phyloP scores from a whole-genome alignment of 2,113 vertebrate genomes.

The Austrofundulus limnaeus region DNA sequence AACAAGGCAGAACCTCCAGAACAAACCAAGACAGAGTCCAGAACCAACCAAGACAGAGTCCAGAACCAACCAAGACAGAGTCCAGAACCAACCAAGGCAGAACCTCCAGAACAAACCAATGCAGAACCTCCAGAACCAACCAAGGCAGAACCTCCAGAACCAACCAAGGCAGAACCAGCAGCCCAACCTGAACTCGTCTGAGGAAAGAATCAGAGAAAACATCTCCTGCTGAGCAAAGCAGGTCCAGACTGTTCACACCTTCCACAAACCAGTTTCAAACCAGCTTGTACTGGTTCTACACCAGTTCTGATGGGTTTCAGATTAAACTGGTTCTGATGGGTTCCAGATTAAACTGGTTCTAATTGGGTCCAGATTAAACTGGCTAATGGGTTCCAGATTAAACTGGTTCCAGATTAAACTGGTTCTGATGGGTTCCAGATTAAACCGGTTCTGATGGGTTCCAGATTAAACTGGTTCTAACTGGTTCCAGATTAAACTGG shows the following conservation, averaged over 20 bases:
- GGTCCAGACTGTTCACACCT: neutral
- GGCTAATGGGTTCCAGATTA: neutral
- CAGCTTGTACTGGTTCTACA: too few species aligned
- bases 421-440: neutral
- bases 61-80: too few species aligned
- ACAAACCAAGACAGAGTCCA: slow-evolving; percentile 48
- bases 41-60: too few species aligned
- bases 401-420: neutral
- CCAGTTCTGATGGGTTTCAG: neutral
- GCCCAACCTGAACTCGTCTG: neutral
- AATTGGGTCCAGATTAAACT: too few species aligned
- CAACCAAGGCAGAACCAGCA: slow-evolving; percentile 41
- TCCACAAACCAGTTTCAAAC: too few species aligned
- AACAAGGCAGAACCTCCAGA: slow-evolving; percentile 42
- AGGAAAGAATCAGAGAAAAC: slow-evolving; percentile 24
- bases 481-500: too few species aligned
- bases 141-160: slow-evolving; percentile 46
- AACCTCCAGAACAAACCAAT: too few species aligned
- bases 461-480: neutral
- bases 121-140: slow-evolving; percentile 33
- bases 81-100: slow-evolving; percentile 45
- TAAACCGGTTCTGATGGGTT: neutral
- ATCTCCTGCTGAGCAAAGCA: neutral
- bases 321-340: too few species aligned
- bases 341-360: too few species aligned